Conservation (phyloP, 2,888 invertebrate genomes). For the Trissonchulus latispiculum region DNA sequence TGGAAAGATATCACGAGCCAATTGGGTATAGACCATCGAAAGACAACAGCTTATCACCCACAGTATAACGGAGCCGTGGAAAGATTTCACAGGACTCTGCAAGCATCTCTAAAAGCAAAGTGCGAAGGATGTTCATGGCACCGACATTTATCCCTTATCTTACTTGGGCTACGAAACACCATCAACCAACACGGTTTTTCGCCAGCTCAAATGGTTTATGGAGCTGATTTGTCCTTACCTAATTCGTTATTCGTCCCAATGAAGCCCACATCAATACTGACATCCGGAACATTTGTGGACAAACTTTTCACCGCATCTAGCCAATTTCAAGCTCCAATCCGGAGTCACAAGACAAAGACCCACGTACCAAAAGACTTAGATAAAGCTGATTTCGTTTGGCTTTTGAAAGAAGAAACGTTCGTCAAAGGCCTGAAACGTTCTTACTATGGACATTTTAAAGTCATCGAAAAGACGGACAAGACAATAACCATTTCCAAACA, state of each 20-base stretch:
- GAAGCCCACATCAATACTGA: neutral
- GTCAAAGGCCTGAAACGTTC: neutral
- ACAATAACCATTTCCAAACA: neutral
- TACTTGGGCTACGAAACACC: constrained; percentile 6
- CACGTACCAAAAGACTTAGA: neutral
- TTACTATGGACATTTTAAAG: constrained; percentile 5
- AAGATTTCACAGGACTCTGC: constrained; percentile 9
- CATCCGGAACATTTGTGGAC: neutral
- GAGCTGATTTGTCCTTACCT: neutral
- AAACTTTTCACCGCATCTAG: neutral
- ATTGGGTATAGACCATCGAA: neutral
- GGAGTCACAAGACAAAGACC: neutral
- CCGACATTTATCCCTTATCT: neutral
- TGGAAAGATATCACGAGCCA: neutral
- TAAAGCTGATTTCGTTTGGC: neutral
- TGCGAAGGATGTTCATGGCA: constrained; percentile 9
- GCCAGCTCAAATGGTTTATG: neutral
- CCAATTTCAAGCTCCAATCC: neutral
- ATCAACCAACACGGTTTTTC: neutral
- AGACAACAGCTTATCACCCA: constrained; percentile 11
- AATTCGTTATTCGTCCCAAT: neutral
- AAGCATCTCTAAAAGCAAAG: constrained; percentile 2
- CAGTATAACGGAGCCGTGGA: neutral
- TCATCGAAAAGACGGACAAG: neutral
- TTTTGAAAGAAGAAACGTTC: neutral